phyloP scores from a whole-genome alignment of 2,113 vertebrate genomes.

The Verasper variegatus region DNA sequence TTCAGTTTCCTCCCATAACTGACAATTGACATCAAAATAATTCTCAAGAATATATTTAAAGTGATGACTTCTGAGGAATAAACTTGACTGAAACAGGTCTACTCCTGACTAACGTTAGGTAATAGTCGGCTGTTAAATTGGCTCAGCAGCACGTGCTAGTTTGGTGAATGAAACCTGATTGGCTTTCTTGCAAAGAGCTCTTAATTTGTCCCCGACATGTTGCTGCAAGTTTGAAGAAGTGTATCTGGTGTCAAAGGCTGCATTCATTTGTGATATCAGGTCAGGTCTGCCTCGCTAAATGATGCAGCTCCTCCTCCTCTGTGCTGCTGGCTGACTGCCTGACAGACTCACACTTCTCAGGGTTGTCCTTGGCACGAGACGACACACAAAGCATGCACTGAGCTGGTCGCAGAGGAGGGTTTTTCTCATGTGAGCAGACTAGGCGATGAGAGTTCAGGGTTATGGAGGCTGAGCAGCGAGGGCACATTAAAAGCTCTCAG shows the following conservation, averaged over 20 bases:
- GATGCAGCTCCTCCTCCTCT: conserved; percentile 61
- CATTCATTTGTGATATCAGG: too few relatives aligned
- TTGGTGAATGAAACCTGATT: neutral
- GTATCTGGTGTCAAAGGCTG: too few relatives aligned
- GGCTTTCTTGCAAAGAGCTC: too few relatives aligned
- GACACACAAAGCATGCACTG: conserved; percentile 8
- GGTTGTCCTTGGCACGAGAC: conserved; percentile 30
- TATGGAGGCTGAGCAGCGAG: too few relatives aligned
- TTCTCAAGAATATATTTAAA: neutral
- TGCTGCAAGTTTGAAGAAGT: too few relatives aligned
- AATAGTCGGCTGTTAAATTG: conserved; percentile 10
- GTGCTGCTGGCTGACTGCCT: conserved; percentile 42
- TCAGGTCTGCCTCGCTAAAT: conserved; percentile 49
- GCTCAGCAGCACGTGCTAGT: conserved; percentile 1
- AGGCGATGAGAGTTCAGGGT: neutral
- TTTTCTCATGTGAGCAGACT: neutral
- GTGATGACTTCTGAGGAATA: neutral
- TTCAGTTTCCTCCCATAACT: too few relatives aligned
- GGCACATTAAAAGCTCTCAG: too few relatives aligned
- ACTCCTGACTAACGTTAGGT: conserved; percentile 10
- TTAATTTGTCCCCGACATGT: too few relatives aligned
- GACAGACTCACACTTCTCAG: conserved; percentile 29
- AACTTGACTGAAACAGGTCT: neutral
- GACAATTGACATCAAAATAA: too few relatives aligned
- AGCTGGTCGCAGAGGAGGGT: neutral